Conservation (phyloP, 1,140 invertebrate species). For the Caenorhabditis tropicalis region DNA sequence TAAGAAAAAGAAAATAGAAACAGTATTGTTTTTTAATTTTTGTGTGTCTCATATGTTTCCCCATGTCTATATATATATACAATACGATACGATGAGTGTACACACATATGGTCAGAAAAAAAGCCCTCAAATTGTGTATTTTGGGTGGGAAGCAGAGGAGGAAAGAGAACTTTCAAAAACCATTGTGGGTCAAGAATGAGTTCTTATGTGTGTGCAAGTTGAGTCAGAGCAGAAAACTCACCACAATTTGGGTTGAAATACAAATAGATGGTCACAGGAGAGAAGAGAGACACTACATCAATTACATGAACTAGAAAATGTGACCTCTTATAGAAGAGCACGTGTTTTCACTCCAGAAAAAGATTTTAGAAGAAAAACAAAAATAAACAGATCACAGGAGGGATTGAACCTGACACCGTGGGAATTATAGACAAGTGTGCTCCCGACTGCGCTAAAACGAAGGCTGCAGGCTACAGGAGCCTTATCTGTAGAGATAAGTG, state of each 20-base stretch:
- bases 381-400: too few species aligned
- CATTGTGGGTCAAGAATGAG: constrained; percentile 7
- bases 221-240: too few species aligned
- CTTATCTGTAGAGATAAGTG: background rate
- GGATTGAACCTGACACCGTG: too few species aligned
- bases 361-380: too few species aligned
- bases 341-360: too few species aligned
- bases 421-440: too few species aligned
- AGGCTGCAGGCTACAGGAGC: background rate
- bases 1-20: background rate
- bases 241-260: background rate
- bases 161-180: background rate
- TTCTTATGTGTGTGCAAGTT: background rate
- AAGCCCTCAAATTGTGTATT: background rate
- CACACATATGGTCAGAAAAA: background rate
- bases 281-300: background rate
- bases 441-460: too few species aligned
- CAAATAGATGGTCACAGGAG: constrained; percentile 9
- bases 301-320: background rate
- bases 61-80: too few species aligned
- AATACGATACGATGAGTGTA: constrained; percentile 17
- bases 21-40: background rate
- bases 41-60: background rate
- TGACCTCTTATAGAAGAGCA: too few species aligned
- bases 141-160: background rate